Evolutionary conservation across 1,140 invertebrate genomes (phyloP).

Genomic region (Orius insidiosus): DNA sequence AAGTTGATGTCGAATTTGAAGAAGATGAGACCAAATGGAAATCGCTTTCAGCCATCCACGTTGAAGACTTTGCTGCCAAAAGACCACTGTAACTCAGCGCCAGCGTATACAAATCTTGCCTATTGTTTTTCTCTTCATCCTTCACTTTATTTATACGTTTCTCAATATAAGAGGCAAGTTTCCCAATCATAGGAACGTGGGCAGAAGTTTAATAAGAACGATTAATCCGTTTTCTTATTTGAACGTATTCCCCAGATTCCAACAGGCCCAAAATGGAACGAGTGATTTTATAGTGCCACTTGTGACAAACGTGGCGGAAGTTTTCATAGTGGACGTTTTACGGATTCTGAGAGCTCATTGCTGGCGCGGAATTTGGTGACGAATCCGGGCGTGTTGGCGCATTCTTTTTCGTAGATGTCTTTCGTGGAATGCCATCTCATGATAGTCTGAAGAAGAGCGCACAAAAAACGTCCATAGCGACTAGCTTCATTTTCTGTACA

Average conservation of each 20-base stretch:
- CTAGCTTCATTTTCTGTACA: slow-evolving; percentile 97
- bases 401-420: slow-evolving; percentile 82
- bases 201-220: slow-evolving; percentile 78
- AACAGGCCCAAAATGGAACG: slow-evolving; percentile 42
- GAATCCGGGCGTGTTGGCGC: slow-evolving; percentile 89
- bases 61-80: slow-evolving; percentile 58
- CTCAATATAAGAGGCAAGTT: slow-evolving; percentile 79
- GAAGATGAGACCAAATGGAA: slow-evolving; percentile 62
- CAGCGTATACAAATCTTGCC: slow-evolving; percentile 81
- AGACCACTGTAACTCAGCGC: slow-evolving; percentile 85
- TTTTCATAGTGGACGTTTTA: slow-evolving; percentile 93
- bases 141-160: slow-evolving; percentile 77
- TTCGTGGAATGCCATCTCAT: slow-evolving; percentile 92
- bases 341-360: slow-evolving; percentile 66
- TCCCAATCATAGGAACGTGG: slow-evolving; percentile 79
- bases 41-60: slow-evolving; percentile 72
- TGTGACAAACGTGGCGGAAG: slow-evolving; percentile 93
- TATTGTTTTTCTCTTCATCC: slow-evolving; percentile 79
- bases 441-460: slow-evolving; percentile 79
- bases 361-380: slow-evolving; percentile 89
- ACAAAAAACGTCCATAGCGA: slow-evolving; percentile 88
- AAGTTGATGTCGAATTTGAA: not conserved
- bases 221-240: slow-evolving; percentile 92
- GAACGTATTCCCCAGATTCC: slow-evolving; percentile 92
- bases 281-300: slow-evolving; percentile 98